Conservation (phyloP, 2,797 vertebrate genomes). For the Myioborus miniatus region DNA sequence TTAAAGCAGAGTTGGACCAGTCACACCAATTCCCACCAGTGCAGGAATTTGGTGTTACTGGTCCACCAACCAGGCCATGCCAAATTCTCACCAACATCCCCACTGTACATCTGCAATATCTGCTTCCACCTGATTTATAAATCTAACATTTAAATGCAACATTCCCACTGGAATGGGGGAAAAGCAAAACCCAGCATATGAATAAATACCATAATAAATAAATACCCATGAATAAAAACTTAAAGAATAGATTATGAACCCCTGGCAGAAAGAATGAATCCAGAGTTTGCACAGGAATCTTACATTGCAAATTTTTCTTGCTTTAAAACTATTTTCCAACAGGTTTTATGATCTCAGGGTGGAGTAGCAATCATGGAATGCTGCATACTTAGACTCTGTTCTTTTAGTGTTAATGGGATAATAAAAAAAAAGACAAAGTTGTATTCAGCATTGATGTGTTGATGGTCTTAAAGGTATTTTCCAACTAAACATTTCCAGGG, state of each 20-base stretch:
- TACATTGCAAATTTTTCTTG: background rate
- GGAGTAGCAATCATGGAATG: background rate
- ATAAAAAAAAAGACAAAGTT: background rate
- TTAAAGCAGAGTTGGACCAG: background rate
- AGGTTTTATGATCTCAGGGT: background rate
- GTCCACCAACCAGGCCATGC: fast-evolving
- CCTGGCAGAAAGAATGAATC: background rate
- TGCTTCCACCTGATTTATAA: background rate
- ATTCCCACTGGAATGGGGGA: background rate
- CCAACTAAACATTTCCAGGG: background rate
- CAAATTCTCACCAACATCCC: background rate
- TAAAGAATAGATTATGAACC: background rate
- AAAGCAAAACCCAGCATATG: background rate
- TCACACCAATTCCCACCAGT: background rate
- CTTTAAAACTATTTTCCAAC: background rate
- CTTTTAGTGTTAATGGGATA: background rate
- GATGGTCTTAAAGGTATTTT: background rate
- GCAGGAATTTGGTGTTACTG: background rate
- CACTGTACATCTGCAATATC: background rate
- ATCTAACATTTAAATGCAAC: background rate
- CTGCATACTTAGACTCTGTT: background rate
- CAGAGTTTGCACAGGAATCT: background rate
- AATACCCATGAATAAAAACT: background rate
- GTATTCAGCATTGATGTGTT: background rate
- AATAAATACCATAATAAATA: too few species aligned